Percentiles rank a stretch among this genome's conserved stretches.
These are phyloP conservation scores for Lycophotia porphyrea DNA, from an alignment of 2,888 invertebrate species.

Conservation along the genomic window DNA sequence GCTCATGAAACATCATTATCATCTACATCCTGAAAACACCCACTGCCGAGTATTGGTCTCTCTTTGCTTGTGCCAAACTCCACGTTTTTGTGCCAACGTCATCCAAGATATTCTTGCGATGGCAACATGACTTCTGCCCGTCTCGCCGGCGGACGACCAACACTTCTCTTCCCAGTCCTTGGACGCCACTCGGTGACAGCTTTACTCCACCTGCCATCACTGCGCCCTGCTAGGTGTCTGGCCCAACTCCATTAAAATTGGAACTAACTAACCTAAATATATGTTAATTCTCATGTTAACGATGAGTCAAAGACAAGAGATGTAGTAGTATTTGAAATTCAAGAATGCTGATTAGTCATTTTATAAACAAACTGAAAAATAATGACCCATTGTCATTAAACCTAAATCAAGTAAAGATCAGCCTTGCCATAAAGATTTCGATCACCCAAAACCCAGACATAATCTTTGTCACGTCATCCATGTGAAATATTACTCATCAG, in stretches of 20 bases:
- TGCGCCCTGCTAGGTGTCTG: no score
- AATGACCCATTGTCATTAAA: background rate
- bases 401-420: conserved; percentile 21
- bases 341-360: background rate
- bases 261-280: background rate
- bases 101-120: no score
- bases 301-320: background rate
- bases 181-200: no score
- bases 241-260: no score
- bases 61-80: no score
- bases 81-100: no score
- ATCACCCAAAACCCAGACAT: conserved; percentile 1
- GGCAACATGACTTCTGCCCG: no score
- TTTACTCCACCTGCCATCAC: no score
- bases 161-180: no score
- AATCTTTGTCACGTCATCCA: background rate
- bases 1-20: background rate
- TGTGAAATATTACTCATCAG: conserved; percentile 27
- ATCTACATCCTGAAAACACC: no score
- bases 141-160: no score
- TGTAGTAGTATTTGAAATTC: background rate
- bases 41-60: no score
- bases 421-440: conserved; percentile 36
- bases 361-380: conserved; percentile 1
- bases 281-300: background rate